Conservation (phyloP, 1,140 invertebrate species). For the Tetramorium simillimum region DNA sequence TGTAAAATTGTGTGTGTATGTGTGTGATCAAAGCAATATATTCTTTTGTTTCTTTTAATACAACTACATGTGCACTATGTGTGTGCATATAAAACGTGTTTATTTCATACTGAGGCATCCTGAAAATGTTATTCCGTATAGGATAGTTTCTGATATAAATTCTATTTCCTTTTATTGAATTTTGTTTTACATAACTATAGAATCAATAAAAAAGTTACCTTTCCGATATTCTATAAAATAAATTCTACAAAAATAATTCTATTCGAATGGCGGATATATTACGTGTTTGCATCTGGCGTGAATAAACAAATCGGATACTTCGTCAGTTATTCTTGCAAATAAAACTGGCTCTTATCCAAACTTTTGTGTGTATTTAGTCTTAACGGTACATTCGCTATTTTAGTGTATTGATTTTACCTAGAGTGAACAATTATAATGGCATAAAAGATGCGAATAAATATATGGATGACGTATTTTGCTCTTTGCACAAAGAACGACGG, state of each 20-base stretch:
- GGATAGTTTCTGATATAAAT: not conserved
- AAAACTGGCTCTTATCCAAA: slow-evolving; percentile 23
- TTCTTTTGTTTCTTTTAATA: not conserved
- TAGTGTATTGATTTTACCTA: slow-evolving; percentile 2
- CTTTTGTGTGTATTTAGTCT: not conserved
- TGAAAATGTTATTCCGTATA: not conserved
- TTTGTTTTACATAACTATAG: not conserved
- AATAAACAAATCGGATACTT: slow-evolving; percentile 19
- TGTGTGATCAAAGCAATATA: not conserved
- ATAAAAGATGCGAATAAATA: not conserved
- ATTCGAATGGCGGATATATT: not conserved
- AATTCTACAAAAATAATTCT: not conserved
- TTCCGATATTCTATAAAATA: not conserved
- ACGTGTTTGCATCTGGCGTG: not conserved
- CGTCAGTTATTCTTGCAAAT: not conserved
- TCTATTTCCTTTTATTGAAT: not conserved
- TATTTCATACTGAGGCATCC: not conserved
- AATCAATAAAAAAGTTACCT: not conserved
- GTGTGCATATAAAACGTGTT: not conserved
- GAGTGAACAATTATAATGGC: not conserved
- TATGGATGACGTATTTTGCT: not conserved
- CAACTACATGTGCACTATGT: not conserved
- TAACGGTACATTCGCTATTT: not conserved
- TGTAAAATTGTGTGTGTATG: not conserved
- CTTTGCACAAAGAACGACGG: not conserved